Base-by-base conservation (phyloP, 2,888 invertebrate species). In the Pharmacophagus antenor region DNA sequence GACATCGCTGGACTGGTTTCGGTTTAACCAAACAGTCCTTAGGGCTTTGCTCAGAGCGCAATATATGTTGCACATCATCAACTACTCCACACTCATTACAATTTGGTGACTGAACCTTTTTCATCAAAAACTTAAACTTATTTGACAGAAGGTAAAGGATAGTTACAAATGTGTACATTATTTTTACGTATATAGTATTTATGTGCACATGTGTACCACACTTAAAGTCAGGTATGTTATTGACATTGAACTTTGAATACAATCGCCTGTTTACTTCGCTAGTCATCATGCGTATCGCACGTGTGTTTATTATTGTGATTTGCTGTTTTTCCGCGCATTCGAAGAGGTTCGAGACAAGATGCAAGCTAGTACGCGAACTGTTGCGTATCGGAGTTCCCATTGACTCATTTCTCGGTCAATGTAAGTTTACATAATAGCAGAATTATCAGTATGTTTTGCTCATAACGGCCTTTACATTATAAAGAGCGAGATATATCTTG, bases 331-430 rank as follows among this genome's bases (percentile, higher is more conserved):
- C 27, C n/a, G 31, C 17, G 15, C 8, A 27, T 65, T 70, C 67
- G 21, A 86, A 78, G 65, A 72, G 69, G 61, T 85, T 79, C 61
- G 85, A 85, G 2, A 84, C 84, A 0, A 71, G 86, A 64, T 88
- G 87, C 60, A 87, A 87, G 56, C 64, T 87, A 17, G 85, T 80
- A 2, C 76, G 85, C 2, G 85, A 87, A 48, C 63, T 85, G 53
- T 61, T 87, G 0, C 79, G 67, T 66, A 73, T 77, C 31, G 84
- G 84, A 50, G 66, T 82, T 21, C 77, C 82, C 0, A 79, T 77
- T 62, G 80, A 85, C 59, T 63, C 78, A 37, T 86, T 85, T 63
- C 72, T 88, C 47, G 88, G 85, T 63, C 84, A 84, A 63, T 88
- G 88, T 88, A 64, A 85, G 86, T 83, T 21, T 27, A 27, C 27